phyloP scores from a whole-genome alignment of 2,888 invertebrate species.

The Philaethria dido region DNA sequence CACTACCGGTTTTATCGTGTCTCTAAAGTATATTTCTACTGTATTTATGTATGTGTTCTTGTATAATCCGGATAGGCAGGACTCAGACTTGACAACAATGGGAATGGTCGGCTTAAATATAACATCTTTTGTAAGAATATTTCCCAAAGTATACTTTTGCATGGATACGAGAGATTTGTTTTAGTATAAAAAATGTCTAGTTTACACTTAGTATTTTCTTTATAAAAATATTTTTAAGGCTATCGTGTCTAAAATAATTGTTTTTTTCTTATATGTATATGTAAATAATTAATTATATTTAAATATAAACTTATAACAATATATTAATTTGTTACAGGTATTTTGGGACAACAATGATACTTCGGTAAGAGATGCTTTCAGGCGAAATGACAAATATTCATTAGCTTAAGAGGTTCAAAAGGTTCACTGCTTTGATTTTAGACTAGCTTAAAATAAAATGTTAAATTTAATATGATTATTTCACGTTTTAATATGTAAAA shows the following conservation, averaged over 20 bases:
- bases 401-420: slow-evolving; percentile 6
- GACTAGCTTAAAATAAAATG: not conserved
- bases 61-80: slow-evolving; percentile 42
- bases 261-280: no score
- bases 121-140: slow-evolving; percentile 33
- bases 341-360: slow-evolving; percentile 65
- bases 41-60: slow-evolving; percentile 38
- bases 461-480: not conserved
- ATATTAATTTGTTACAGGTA: slow-evolving; percentile 68
- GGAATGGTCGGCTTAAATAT: slow-evolving; percentile 27
- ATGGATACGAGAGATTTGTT: not conserved
- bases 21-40: slow-evolving; percentile 17
- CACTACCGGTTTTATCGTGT: not conserved
- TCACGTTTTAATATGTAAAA: not conserved
- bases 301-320: not conserved
- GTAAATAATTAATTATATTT: no score
- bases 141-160: slow-evolving; percentile 16
- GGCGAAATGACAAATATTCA: slow-evolving; percentile 15
- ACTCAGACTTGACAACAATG: slow-evolving; percentile 36
- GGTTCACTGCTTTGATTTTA: not conserved
- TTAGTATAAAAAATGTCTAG: not conserved
- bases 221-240: not conserved
- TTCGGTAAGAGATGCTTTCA: slow-evolving; percentile 60
- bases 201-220: not conserved
- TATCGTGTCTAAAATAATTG: no score